Evolutionary conservation across 2,888 invertebrate species (phyloP).

Genomic region (Campopleginae sp.): DNA sequence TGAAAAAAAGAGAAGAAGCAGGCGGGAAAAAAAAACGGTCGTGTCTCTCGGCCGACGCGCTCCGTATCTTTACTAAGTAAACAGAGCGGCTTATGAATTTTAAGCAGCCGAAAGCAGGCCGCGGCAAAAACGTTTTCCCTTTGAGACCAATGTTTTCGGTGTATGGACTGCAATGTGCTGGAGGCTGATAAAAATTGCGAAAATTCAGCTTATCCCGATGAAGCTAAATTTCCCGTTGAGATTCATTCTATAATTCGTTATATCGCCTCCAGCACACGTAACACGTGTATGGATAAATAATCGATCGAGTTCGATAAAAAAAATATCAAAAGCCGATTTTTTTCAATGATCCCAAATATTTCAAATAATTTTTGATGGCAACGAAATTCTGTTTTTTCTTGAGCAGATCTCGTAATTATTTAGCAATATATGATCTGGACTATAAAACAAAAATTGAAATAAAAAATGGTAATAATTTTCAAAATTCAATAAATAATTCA

Average conservation of each 20-base stretch:
- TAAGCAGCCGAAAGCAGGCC: slow-evolving; percentile 77
- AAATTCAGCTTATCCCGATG: slow-evolving; percentile 49
- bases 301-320: not conserved
- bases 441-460: too few relatives aligned
- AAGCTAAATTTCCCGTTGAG: slow-evolving; percentile 28
- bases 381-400: too few relatives aligned
- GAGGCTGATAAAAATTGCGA: slow-evolving; percentile 55
- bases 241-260: not conserved
- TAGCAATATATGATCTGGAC: too few relatives aligned
- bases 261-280: not conserved
- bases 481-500: too few relatives aligned
- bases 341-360: too few relatives aligned
- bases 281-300: not conserved
- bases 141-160: slow-evolving; percentile 71
- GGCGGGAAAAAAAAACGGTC: slow-evolving; percentile 32
- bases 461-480: not conserved
- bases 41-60: slow-evolving; percentile 48
- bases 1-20: not conserved
- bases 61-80: slow-evolving; percentile 83
- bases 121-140: slow-evolving; percentile 73
- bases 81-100: slow-evolving; percentile 83
- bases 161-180: slow-evolving; percentile 31
- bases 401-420: too few relatives aligned
- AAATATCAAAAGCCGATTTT: too few relatives aligned
- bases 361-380: too few relatives aligned